Evolutionary conservation across 2,797 vertebrate species (phyloP).

Genomic region (Sparus aurata): DNA sequence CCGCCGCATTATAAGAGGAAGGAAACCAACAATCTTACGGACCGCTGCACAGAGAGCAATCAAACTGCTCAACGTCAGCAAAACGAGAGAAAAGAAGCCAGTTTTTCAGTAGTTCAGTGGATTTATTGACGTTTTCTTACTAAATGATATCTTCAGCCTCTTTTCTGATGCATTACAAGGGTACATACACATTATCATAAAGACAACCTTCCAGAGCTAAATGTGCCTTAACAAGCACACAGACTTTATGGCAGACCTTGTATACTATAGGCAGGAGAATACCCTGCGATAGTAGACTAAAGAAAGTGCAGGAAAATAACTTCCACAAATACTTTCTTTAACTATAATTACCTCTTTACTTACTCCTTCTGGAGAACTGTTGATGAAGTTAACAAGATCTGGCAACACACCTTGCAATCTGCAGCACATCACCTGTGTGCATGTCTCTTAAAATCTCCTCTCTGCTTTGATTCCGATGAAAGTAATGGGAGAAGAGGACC

Average conservation of each 20-base stretch:
- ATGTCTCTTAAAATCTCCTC: constrained; percentile 20
- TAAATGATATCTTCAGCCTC: neutral
- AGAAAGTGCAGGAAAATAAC: neutral
- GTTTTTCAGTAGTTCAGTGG: neutral
- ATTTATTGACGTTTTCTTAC: neutral
- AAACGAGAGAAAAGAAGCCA: neutral
- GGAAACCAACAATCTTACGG: too few species aligned
- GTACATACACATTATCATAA: neutral
- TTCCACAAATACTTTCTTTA: constrained; percentile 27
- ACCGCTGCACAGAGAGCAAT: too few species aligned
- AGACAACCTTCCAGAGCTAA: neutral
- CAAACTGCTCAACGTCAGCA: too few species aligned
- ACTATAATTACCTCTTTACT: constrained; percentile 69
- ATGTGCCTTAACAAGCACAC: too few species aligned
- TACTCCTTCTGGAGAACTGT: constrained; percentile 47
- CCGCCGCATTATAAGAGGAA: too few species aligned
- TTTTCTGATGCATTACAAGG: neutral
- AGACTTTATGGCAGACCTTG: too few species aligned
- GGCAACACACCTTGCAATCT: constrained; percentile 48
- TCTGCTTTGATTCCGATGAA: constrained; percentile 54
- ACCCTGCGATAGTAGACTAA: neutral
- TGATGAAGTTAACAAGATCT: constrained; percentile 74
- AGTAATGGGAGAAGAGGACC: constrained; percentile 23
- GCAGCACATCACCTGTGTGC: constrained; percentile 21
- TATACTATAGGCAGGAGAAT: neutral